Evolutionary conservation across 2,113 vertebrate genomes (phyloP).

Genomic region (Psammodynastes pulverulentus): DNA sequence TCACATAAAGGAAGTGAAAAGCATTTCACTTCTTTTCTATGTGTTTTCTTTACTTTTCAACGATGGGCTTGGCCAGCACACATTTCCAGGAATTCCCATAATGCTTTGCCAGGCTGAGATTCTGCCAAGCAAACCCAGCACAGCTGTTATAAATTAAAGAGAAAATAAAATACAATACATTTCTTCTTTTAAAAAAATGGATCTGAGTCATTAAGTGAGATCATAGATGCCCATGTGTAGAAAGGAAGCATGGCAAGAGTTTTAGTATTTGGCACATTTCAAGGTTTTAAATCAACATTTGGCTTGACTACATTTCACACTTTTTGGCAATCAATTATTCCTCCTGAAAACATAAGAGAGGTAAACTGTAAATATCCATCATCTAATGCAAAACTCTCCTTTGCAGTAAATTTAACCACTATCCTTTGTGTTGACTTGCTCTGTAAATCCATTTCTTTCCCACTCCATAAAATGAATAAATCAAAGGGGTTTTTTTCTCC

Average conservation of each 20-base stretch:
- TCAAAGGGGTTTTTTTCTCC: slow-evolving; percentile 42
- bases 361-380: slow-evolving; percentile 23
- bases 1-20: not conserved
- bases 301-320: fast-evolving
- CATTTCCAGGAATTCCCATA: slow-evolving; percentile 53
- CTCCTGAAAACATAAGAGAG: not conserved
- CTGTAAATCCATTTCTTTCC: slow-evolving; percentile 64
- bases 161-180: slow-evolving; percentile 60
- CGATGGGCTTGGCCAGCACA: slow-evolving; percentile 8
- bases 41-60: not conserved
- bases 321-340: slow-evolving; percentile 10
- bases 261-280: not conserved
- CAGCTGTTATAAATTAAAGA: slow-evolving; percentile 65
- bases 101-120: not conserved
- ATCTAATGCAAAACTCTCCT: not conserved
- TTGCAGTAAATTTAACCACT: not conserved
- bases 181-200: slow-evolving; percentile 48
- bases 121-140: slow-evolving; percentile 51
- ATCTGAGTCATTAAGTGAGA: slow-evolving; percentile 66
- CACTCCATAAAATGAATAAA: slow-evolving; percentile 79
- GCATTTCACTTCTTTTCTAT: slow-evolving; percentile 41
- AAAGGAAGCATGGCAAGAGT: slow-evolving; percentile 18
- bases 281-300: not conserved
- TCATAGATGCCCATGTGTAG: slow-evolving; percentile 47
- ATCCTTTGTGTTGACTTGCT: slow-evolving; percentile 32